Percentiles rank a stretch among this genome's conserved stretches.
phyloP scores from a whole-genome alignment of 2,113 vertebrate genomes.

The Zeus faber region DNA sequence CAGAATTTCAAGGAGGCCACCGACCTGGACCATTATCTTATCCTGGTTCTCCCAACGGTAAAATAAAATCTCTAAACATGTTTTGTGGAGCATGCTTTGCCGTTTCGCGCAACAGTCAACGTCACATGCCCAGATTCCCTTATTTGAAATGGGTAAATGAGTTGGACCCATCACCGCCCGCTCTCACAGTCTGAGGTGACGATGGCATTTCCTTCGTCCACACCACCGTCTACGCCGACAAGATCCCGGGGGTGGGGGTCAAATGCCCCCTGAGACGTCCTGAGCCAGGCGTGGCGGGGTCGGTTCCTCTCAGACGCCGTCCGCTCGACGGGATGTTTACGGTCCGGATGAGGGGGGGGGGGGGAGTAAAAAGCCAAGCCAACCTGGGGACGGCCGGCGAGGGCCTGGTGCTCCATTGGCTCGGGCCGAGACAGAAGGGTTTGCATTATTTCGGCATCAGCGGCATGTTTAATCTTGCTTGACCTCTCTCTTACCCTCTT shows the following conservation, averaged over 20 bases:
- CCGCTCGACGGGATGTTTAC: constrained; percentile 42
- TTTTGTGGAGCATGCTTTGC: too few relatives aligned
- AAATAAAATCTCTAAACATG: too few relatives aligned
- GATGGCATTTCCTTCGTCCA: constrained; percentile 22
- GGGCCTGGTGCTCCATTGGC: constrained; percentile 18
- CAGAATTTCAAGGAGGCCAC: too few relatives aligned
- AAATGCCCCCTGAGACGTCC: constrained; percentile 32
- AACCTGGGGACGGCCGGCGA: constrained; percentile 25
- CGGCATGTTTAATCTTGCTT: constrained; percentile 59
- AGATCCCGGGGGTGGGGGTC: constrained; percentile 38
- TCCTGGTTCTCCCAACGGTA: too few relatives aligned
- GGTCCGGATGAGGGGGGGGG: constrained; percentile 5
- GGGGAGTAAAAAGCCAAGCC: constrained; percentile 20
- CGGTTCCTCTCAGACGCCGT: constrained; percentile 20
- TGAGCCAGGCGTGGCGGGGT: constrained; percentile 21
- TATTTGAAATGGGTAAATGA: too few relatives aligned
- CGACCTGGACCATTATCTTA: too few relatives aligned
- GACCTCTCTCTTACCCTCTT: constrained; percentile 55
- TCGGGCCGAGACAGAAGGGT: constrained; percentile 8
- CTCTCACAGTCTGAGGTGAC: too few relatives aligned
- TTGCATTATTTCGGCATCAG: constrained; percentile 59
- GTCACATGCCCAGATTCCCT: too few relatives aligned
- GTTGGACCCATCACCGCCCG: too few relatives aligned
- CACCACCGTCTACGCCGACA: constrained; percentile 35
- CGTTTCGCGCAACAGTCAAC: too few relatives aligned